Percentiles rank a stretch among this genome's conserved stretches.
phyloP scores from a whole-genome alignment of 1,140 invertebrate species.

The Yoshiicerus persimilis region DNA sequence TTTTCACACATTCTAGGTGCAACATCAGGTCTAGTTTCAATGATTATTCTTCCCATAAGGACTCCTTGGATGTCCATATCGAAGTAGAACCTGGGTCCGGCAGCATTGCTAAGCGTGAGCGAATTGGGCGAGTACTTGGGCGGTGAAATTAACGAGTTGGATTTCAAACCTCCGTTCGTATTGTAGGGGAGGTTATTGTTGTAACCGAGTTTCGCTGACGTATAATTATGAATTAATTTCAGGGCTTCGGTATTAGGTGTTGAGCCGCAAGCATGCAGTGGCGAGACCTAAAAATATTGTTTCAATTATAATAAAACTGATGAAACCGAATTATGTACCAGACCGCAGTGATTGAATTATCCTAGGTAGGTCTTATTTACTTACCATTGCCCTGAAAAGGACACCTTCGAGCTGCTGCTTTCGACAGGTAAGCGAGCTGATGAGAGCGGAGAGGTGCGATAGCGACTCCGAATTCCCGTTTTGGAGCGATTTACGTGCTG shows the following conservation, averaged over 20 bases:
- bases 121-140: conserved; percentile 44
- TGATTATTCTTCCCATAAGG: conserved; percentile 71
- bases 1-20: conserved; percentile 90
- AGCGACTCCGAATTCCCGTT: conserved; percentile 46
- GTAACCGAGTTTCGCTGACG: conserved; percentile 46
- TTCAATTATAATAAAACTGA: background rate
- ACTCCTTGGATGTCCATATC: conserved; percentile 68
- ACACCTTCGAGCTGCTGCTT: conserved; percentile 46
- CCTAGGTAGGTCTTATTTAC: too few species aligned
- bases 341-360: background rate
- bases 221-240: conserved; percentile 46
- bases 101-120: conserved; percentile 26
- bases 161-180: conserved; percentile 36
- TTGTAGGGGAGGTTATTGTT: conserved; percentile 30
- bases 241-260: conserved; percentile 42
- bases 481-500: conserved; percentile 44
- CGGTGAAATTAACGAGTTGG: conserved; percentile 36
- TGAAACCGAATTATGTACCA: background rate
- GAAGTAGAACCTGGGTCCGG: conserved; percentile 69
- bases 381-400: conserved; percentile 44
- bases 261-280: conserved; percentile 41
- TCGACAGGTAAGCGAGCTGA: conserved; percentile 45
- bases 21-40: conserved; percentile 79
- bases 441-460: conserved; percentile 45
- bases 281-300: conserved; percentile 27